Evolutionary conservation across 2,797 vertebrate genomes (phyloP).

Genomic region (Propithecus perrieri): DNA sequence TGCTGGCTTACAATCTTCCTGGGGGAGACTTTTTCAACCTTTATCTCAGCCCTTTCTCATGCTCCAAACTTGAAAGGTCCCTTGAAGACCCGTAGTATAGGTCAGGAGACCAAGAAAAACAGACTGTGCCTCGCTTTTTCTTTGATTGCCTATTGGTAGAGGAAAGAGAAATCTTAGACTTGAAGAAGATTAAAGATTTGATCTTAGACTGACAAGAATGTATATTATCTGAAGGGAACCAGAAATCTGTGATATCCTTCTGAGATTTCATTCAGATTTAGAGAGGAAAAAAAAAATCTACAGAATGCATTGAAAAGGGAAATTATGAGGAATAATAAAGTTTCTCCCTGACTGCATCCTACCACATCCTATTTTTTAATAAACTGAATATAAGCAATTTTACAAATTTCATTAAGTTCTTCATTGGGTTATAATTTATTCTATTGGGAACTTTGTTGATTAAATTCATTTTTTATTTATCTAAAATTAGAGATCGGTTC

Average conservation of each 20-base stretch:
- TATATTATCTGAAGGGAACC: background rate
- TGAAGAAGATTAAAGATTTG: background rate
- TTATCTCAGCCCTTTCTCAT: background rate
- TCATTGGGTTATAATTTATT: constrained; percentile 54
- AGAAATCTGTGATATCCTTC: background rate
- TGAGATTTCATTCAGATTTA: background rate
- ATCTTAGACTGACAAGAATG: background rate
- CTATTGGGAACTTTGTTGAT: constrained; percentile 32
- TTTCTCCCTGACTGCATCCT: background rate
- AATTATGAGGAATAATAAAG: background rate
- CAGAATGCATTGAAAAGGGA: background rate
- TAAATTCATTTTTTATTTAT: constrained; percentile 53
- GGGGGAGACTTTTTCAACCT: background rate
- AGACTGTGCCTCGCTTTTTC: background rate
- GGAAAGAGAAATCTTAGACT: background rate
- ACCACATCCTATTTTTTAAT: constrained; percentile 23
- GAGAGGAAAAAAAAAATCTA: background rate
- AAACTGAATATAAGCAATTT: constrained; percentile 30
- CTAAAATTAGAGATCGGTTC: constrained; percentile 52
- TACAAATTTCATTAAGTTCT: constrained; percentile 55
- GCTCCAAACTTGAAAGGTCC: background rate
- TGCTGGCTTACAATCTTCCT: background rate
- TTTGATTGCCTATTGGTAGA: background rate
- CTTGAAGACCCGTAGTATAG: background rate
- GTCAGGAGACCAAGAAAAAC: background rate